Base-by-base conservation (phyloP, 1,140 invertebrate species). In the Antheraea mylitta region DNA sequence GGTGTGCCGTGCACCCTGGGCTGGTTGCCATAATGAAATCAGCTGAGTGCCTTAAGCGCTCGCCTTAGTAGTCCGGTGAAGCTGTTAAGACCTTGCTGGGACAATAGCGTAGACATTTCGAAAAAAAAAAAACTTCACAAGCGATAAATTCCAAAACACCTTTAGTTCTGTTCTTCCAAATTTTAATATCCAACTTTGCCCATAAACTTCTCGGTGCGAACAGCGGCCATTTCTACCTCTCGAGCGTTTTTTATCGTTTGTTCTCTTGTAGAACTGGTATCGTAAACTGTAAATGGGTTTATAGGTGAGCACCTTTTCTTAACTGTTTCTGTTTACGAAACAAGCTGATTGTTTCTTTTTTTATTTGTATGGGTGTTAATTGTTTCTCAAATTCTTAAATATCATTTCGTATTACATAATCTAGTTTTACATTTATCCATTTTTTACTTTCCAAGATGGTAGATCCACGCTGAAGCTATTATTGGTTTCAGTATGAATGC, bases 261-360 rank as follows among this genome's bases (percentile, higher is more conserved):
- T 68, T 63, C 67, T 59, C 69, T 67, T 70, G 68, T 70, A 64
- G 18, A 67, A 69, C 58, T 36, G 67, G 67, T 38, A 68, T 70
- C 67, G 73, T 74, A 74, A 74, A 68, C 58, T 72, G 58, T 58
- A 53, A 74, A 74, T 63, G 64, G 67, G 45, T 71, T 74, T 70
- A 62, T 58, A 58, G 62, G 63, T 38, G 70, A 72, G 67, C 66
- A 69, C 67, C 71, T 72, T 48, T 69, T 18, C 16, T 10, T 22
- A 58, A 63, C 38, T 66, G 19, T 68, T 61, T 72, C 64, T 66
- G 38, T 66, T 68, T 66, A 53, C 16, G 37, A 53, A 65, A 65
- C n/a, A 65, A 18, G 11, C 8, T 19, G 18, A 18, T 11, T n/a
- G 16, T 13, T 38, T 30, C n/a, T 36, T 30, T n/a, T 10, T 8